Evolutionary conservation across 2,888 invertebrate species (phyloP), one percentile per base, ranked within the genome.

Genomic region (Capitulum mitella): DNA sequence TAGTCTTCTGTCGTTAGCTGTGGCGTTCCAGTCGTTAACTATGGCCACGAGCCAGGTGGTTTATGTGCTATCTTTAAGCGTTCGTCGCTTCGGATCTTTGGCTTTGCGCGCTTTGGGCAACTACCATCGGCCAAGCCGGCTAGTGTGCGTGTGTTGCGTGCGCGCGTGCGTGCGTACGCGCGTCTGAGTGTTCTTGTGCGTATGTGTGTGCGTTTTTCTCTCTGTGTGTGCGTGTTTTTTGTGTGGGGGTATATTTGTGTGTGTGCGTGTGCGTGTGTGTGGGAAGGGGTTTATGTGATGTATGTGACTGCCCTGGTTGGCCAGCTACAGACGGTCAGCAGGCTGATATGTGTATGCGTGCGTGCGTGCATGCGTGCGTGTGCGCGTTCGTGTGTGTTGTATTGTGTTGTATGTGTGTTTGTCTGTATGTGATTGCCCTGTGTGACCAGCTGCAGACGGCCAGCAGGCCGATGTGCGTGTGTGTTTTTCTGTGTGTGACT

Each of bases 211-310:
- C 22, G 58, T 58, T 5, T 58, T 8, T 58, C 12, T 58, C 12
- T 58, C 12, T 58, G 58, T 58, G 58, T 58, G 58, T 58, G 22
- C 22, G n/a, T 58, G 58, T n/a, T 8, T 58, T n/a, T 5, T 58
- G 58, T 58, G 58, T 58, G 58, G 8, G 58, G 8, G 58, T 58
- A 22, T 58, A 22, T 58, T 8, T 58, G 58, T 58, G 58, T 58
- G 58, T 58, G 58, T 58, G 58, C 22, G 58, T 58, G 58, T 58
- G 58, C 22, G 58, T 58, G 58, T 58, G 58, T 58, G 58, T 58
- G 58, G 8, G 58, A 14, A 22, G 8, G 58, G 8, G 58, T 58
- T 8, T 58, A 22, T 58, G 58, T 58, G 58, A n/a, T 58, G 58
- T 58, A 22, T 58, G 58, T 58, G 58, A 14, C 12, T 58, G 58